phyloP scores from a whole-genome alignment of 1,140 invertebrate genomes.

The Acromyrmex charruanus region DNA sequence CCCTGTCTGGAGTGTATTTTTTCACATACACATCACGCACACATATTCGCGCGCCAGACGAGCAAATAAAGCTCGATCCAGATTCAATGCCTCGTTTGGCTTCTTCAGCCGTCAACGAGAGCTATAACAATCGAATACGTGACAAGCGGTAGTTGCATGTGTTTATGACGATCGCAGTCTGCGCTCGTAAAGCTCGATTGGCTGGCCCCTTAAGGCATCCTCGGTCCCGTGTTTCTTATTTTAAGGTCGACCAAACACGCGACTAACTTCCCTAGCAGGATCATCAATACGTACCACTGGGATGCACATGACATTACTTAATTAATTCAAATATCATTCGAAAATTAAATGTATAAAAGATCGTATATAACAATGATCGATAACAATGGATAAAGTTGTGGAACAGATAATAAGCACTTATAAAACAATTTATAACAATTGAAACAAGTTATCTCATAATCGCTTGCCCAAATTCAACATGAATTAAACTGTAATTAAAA shows the following conservation, averaged over 20 bases:
- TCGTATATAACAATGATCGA: background rate
- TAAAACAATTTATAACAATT: background rate
- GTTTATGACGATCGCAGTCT: constrained; percentile 75
- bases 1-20: constrained; percentile 38
- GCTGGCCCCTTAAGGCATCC: constrained; percentile 70
- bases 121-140: constrained; percentile 76
- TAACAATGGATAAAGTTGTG: background rate
- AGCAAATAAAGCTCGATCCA: constrained; percentile 63
- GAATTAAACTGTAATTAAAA: background rate
- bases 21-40: constrained; percentile 46
- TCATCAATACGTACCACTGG: background rate
- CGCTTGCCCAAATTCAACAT: background rate
- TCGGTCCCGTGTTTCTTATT: constrained; percentile 58
- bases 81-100: constrained; percentile 64
- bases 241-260: constrained; percentile 41
- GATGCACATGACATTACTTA: background rate
- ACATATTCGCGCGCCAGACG: constrained; percentile 39
- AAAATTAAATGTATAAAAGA: background rate
- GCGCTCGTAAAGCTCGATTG: constrained; percentile 69
- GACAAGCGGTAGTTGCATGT: constrained; percentile 72
- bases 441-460: background rate
- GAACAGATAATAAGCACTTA: background rate
- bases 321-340: background rate
- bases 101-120: constrained; percentile 69
- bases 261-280: background rate